Evolutionary conservation across 2,113 vertebrate genomes (phyloP), one percentile per base, ranked within the genome.

Genomic region (Pholis gunnellus): DNA sequence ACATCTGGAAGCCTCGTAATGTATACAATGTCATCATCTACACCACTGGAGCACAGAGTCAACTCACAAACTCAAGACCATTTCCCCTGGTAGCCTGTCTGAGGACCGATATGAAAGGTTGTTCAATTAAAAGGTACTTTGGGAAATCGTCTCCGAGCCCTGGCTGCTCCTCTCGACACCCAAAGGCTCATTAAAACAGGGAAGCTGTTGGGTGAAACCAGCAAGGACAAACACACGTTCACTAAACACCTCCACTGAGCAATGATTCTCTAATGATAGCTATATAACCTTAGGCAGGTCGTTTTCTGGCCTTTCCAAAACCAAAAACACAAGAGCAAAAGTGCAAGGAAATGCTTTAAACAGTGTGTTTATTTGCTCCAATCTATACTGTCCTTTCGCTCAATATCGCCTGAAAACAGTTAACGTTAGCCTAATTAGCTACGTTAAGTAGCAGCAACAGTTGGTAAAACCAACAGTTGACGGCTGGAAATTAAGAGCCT

Each of bases 121-220:
- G 48, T 72, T 90, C 77, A 89, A 89, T 92, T 92, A 91, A 85
- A 84, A 71, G 36, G 67, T n/a, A 50, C 67, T 89, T 89, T 78
- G 38, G 84, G 60, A 83, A 83, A 46, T 87, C 54, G 54, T 84
- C 82, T 84, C 73, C n/a, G 8, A 68, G 60, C 42, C 31, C 65
- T 14, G 3, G 50, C 38, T 66, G 78, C 56, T 65, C 73, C 48
- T 79, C 40, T 81, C n/a, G 2, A 20, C 75, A 59, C 4, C 27
- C 52, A 48, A 60, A 66, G 66, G 65, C 79, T 89, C 68, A 61
- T 86, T 91, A 79, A 75, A 88, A 66, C 60, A 76, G 38, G 20
- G 27, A 82, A 54, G 20, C 48, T 31, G 42, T 44, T 83, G 40
- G 29, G 60, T 75, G 63, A 50, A 74, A 78, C 79, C 27, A 78